Evolutionary conservation across 2,888 invertebrate genomes (phyloP).

Genomic region (Leucozona laternaria): DNA sequence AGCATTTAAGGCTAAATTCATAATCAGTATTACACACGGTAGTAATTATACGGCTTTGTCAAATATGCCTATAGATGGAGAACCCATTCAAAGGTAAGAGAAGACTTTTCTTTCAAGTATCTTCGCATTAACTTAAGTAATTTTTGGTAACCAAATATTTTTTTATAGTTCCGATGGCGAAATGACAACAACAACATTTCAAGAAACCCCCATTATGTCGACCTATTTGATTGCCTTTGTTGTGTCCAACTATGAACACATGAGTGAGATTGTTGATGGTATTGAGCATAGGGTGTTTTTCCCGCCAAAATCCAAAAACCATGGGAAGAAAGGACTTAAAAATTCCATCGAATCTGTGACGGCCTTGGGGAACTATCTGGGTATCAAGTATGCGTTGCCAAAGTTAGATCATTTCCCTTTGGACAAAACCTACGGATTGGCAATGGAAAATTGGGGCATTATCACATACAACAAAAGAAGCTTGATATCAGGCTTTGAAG

Average conservation of each 20-base stretch:
- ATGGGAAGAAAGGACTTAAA: conserved; percentile 78
- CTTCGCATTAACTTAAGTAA: not conserved
- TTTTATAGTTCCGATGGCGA: conserved; percentile 47
- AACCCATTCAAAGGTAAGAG: conserved; percentile 38
- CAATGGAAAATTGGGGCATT: conserved; percentile 98
- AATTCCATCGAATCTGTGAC: conserved; percentile 79
- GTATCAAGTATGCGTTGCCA: conserved; percentile 89
- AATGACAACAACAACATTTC: conserved; percentile 83
- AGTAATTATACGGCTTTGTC: conserved; percentile 82
- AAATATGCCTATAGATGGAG: conserved; percentile 80
- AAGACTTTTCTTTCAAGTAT: not conserved
- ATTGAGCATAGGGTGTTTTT: conserved; percentile 81
- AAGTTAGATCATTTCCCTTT: conserved; percentile 95
- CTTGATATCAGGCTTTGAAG: conserved; percentile 75
- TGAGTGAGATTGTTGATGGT: conserved; percentile 81
- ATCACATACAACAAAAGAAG: conserved; percentile 86
- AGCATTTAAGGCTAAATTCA: conserved; percentile 87
- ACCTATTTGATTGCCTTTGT: conserved; percentile 93
- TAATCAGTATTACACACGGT: conserved; percentile 86
- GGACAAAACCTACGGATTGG: conserved; percentile 92
- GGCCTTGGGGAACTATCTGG: conserved; percentile 87
- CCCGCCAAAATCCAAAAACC: conserved; percentile 76
- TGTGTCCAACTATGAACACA: conserved; percentile 86
- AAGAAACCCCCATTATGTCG: conserved; percentile 88
- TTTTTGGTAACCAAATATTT: not conserved